These are phyloP conservation scores for Phalacrocorax brasilianus DNA, from an alignment of 2,113 vertebrate species.

Conservation along the genomic window DNA sequence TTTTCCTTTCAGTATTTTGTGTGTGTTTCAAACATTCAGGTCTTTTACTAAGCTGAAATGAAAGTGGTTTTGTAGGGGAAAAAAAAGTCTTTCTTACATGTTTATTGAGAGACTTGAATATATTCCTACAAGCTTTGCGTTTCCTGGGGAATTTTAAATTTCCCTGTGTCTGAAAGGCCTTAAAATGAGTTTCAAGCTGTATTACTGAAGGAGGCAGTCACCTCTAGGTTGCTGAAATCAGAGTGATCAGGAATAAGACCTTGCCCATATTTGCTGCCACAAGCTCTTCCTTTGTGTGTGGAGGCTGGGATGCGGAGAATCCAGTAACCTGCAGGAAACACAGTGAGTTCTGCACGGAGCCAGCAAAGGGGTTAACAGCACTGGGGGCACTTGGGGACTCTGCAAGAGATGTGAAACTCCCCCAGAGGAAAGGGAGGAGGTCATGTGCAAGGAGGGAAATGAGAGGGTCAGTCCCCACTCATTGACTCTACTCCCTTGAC, in stretches of 20 bases:
- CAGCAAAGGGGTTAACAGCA: not conserved
- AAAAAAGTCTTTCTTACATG: not conserved
- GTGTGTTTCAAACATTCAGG: not conserved
- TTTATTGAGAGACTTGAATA: not conserved
- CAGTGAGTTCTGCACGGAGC: not conserved
- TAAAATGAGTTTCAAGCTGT: not conserved
- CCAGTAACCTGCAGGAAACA: not conserved
- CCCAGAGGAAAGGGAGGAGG: not conserved
- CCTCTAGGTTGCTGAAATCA: not conserved
- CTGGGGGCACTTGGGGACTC: not conserved
- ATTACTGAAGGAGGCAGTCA: not conserved
- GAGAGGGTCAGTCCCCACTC: not conserved
- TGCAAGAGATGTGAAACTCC: not conserved
- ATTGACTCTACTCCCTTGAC: not conserved
- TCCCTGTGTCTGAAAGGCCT: not conserved
- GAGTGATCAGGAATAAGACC: not conserved
- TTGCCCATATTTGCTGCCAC: not conserved
- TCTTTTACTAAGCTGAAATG: not conserved
- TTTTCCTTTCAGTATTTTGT: not conserved
- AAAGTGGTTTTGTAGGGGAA: not conserved
- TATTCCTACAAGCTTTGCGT: not conserved
- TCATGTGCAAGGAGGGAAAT: not conserved
- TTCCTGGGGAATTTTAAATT: not conserved
- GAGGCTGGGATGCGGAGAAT: not conserved
- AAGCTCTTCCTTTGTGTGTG: accelerated